A percentile compares a stretch with the other conserved stretches of the same genome.
Evolutionary conservation across 2,888 invertebrate species (phyloP).

Genomic region (Limenitis camilla): DNA sequence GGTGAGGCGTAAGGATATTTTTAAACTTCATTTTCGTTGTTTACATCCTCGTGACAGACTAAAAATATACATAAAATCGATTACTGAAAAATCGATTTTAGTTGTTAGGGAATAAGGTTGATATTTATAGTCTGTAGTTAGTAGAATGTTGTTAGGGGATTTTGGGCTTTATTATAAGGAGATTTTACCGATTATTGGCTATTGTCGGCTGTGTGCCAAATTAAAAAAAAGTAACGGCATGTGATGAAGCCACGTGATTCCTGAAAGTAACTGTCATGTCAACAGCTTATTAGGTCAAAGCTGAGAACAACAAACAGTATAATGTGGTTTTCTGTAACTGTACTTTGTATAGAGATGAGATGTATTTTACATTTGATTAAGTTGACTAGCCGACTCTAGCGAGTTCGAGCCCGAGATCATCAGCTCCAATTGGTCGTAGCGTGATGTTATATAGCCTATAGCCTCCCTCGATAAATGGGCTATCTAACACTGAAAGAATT

Average conservation of each 20-base stretch:
- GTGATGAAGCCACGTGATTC: conserved; percentile 8
- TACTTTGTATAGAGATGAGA: too few relatives aligned
- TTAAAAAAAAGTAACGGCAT: conserved; percentile 2
- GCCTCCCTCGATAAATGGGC: too few relatives aligned
- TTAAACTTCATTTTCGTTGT: background rate
- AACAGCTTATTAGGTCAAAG: background rate
- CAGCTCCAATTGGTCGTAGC: too few relatives aligned
- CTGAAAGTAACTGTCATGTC: background rate
- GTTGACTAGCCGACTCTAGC: too few relatives aligned
- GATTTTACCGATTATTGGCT: background rate
- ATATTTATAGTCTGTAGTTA: background rate
- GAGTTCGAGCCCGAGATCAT: too few relatives aligned
- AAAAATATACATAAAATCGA: background rate
- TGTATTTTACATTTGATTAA: too few relatives aligned
- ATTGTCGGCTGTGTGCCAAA: conserved; percentile 12
- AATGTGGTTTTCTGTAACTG: too few relatives aligned
- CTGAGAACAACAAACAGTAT: too few relatives aligned
- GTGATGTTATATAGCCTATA: too few relatives aligned
- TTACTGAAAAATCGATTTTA: background rate
- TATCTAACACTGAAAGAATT: too few relatives aligned
- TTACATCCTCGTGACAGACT: conserved; percentile 4
- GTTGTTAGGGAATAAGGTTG: background rate
- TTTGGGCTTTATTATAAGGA: background rate
- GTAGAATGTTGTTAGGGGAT: background rate
- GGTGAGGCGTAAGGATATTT: background rate